Conservation (phyloP, 2,113 vertebrate genomes). For the Clarias gariepinus region DNA sequence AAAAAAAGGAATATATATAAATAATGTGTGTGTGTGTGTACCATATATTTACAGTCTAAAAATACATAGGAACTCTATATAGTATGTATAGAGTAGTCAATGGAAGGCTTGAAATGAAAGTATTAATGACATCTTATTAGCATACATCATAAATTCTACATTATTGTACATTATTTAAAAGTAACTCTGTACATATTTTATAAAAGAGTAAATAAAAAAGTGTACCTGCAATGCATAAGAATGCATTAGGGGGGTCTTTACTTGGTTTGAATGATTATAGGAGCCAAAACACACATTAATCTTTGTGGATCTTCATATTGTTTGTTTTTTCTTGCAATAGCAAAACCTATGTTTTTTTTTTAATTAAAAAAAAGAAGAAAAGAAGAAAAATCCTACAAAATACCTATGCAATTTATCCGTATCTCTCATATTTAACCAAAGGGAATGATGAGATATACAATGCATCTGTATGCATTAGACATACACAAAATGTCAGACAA, state of each 20-base stretch:
- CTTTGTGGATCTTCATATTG: neutral
- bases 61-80: no score
- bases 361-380: neutral
- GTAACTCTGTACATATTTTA: neutral
- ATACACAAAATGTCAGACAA: slow-evolving; percentile 2
- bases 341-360: neutral
- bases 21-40: no score
- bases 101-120: neutral
- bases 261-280: neutral
- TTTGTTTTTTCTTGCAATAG: neutral
- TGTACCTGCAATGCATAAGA: neutral
- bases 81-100: neutral
- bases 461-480: neutral
- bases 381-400: neutral
- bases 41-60: no score
- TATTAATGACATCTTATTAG: neutral
- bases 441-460: neutral
- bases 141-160: slow-evolving; percentile 1
- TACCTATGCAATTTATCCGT: neutral
- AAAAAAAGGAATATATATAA: no score
- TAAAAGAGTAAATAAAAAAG: neutral
- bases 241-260: neutral
- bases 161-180: slow-evolving; percentile 14
- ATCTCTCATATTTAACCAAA: slow-evolving; percentile 3
- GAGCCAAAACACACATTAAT: neutral